Conservation (phyloP, 2,888 invertebrate species). For the Parthenolecanium corni region DNA sequence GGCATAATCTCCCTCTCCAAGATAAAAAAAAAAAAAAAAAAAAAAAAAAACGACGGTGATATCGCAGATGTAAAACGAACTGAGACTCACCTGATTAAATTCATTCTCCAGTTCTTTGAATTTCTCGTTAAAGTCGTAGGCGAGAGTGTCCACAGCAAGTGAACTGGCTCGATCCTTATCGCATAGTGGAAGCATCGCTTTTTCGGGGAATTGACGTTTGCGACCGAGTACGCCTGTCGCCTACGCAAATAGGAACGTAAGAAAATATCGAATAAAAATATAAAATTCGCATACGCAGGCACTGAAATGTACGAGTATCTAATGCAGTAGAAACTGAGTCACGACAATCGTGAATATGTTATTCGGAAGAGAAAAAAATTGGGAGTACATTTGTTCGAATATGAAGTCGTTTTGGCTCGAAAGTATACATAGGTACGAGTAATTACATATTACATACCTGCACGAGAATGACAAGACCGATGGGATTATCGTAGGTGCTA, state of each 20-base stretch:
- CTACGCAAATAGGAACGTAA: slow-evolving; percentile 36
- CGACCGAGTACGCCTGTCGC: slow-evolving; percentile 82
- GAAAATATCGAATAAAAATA: no score
- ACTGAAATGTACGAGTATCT: no score
- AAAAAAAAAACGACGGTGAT: neutral
- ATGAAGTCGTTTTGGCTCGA: no score
- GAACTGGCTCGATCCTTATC: slow-evolving; percentile 49
- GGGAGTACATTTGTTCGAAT: no score
- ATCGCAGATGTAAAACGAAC: neutral
- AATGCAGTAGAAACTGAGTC: no score
- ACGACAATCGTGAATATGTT: no score
- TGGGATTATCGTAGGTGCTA: slow-evolving; percentile 67
- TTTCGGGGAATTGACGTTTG: slow-evolving; percentile 47
- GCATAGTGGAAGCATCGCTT: slow-evolving; percentile 49
- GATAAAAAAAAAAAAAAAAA: neutral
- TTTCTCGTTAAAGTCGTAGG: slow-evolving; percentile 62
- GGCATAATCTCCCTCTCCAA: no score
- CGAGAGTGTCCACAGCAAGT: slow-evolving; percentile 52
- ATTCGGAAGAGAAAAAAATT: no score
- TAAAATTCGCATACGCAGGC: no score
- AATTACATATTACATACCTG: no score
- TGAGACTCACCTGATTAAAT: slow-evolving; percentile 56
- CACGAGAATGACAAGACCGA: slow-evolving; percentile 79
- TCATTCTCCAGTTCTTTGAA: slow-evolving; percentile 63
- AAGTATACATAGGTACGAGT: no score